phyloP scores from a whole-genome alignment of 2,113 vertebrate species.

The Corythornis cristatus region DNA sequence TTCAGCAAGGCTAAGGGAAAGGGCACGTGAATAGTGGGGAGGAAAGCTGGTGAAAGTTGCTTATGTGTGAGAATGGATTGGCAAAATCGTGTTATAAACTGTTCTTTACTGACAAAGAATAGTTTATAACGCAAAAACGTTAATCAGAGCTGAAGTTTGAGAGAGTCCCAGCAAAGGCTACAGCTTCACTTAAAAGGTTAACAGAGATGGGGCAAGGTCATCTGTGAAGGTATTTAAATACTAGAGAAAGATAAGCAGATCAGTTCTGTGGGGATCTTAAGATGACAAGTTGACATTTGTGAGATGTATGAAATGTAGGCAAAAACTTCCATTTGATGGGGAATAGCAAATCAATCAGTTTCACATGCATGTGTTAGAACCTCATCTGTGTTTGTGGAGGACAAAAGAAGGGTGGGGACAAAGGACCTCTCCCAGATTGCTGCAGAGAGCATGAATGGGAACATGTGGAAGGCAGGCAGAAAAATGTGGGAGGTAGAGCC shows the following conservation, averaged over 20 bases:
- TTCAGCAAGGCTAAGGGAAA: background rate
- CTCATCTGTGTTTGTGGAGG: background rate
- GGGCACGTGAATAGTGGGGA: fast-evolving
- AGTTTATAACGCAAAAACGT: background rate
- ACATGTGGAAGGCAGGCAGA: background rate
- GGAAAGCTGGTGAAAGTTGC: background rate
- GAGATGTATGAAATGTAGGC: background rate
- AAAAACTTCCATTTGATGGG: background rate
- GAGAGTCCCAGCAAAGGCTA: background rate
- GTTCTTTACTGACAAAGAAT: background rate
- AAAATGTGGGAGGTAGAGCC: background rate
- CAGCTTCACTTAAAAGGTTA: background rate
- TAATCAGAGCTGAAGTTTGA: background rate
- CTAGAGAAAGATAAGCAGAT: background rate
- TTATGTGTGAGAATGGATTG: background rate
- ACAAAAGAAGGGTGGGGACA: background rate
- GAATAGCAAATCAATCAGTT: background rate
- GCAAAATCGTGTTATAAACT: background rate
- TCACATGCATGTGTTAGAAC: fast-evolving
- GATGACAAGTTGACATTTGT: background rate
- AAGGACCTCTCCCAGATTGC: background rate
- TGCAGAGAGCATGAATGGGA: background rate
- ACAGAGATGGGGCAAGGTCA: background rate
- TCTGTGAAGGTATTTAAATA: background rate
- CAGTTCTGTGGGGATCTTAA: background rate